Conservation (phyloP, 2,113 vertebrate species). For the Seriola quinqueradiata region DNA sequence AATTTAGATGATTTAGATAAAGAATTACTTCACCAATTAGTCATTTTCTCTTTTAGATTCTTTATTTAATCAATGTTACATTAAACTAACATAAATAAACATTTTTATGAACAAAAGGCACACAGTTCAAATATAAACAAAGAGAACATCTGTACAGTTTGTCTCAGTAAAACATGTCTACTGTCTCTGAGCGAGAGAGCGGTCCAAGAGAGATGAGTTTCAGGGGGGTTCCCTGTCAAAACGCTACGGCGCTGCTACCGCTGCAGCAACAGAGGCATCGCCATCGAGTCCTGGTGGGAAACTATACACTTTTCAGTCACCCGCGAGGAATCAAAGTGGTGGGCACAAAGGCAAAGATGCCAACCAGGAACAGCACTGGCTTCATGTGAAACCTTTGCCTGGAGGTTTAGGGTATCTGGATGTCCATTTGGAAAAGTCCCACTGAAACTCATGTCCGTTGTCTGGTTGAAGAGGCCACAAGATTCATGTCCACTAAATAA, state of each 20-base stretch:
- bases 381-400: constrained; percentile 60
- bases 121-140: constrained; percentile 91
- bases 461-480: constrained; percentile 72
- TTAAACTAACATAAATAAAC: constrained; percentile 96
- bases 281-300: constrained; percentile 46
- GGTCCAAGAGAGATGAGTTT: constrained; percentile 72
- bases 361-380: constrained; percentile 57
- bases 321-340: constrained; percentile 39
- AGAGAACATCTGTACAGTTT: constrained; percentile 89
- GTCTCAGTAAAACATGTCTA: constrained; percentile 83
- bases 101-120: constrained; percentile 94
- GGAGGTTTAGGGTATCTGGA: constrained; percentile 49
- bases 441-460: constrained; percentile 57
- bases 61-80: constrained; percentile 88
- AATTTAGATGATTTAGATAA: constrained; percentile 27
- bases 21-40: constrained; percentile 24
- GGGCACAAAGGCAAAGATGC: constrained; percentile 50
- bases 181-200: constrained; percentile 66
- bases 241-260: constrained; percentile 30
- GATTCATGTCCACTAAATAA: constrained; percentile 68
- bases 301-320: constrained; percentile 51
- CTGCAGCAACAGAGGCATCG: constrained; percentile 19
- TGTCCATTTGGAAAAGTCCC: constrained; percentile 53
- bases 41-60: constrained; percentile 73
- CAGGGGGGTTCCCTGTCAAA: constrained; percentile 54